Evolutionary conservation across 2,797 vertebrate species (phyloP).

Genomic region (Harpagifer antarcticus): DNA sequence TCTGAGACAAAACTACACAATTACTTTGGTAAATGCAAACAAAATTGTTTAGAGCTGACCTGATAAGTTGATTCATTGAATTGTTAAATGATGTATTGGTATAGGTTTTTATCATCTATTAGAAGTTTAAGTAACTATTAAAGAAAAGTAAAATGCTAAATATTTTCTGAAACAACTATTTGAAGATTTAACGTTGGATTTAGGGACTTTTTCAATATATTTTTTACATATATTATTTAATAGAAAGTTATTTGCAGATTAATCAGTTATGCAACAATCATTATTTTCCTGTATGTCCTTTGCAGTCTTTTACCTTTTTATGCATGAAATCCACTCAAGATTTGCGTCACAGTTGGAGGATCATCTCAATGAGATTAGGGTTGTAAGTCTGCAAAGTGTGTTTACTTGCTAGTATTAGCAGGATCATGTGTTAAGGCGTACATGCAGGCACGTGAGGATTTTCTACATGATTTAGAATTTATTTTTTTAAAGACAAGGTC

Average conservation of each 20-base stretch:
- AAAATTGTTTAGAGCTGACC: not conserved
- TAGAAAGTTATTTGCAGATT: not conserved
- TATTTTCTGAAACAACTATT: not conserved
- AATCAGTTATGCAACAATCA: too few species aligned
- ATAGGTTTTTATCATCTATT: not conserved
- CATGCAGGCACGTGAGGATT: not conserved
- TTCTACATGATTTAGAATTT: conserved; percentile 9
- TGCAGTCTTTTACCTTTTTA: not conserved
- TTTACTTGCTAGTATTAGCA: conserved; percentile 24
- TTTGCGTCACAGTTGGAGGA: not conserved
- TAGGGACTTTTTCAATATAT: too few species aligned
- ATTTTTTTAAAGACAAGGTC: not conserved
- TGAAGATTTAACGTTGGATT: too few species aligned
- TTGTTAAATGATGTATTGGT: not conserved
- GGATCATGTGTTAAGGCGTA: conserved; percentile 3
- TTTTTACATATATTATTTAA: not conserved
- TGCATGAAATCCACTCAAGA: not conserved
- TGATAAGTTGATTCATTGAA: not conserved
- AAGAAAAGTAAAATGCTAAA: not conserved
- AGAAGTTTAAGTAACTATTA: not conserved
- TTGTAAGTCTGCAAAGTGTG: conserved; percentile 56
- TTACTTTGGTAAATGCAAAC: not conserved
- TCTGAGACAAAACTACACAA: not conserved
- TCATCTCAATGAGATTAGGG: conserved; percentile 14
- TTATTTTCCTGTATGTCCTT: not conserved